A percentile compares a stretch with the other conserved stretches of the same genome.
Evolutionary conservation across 1,140 invertebrate genomes (phyloP).

Genomic region (Drosophila repletoides): DNA sequence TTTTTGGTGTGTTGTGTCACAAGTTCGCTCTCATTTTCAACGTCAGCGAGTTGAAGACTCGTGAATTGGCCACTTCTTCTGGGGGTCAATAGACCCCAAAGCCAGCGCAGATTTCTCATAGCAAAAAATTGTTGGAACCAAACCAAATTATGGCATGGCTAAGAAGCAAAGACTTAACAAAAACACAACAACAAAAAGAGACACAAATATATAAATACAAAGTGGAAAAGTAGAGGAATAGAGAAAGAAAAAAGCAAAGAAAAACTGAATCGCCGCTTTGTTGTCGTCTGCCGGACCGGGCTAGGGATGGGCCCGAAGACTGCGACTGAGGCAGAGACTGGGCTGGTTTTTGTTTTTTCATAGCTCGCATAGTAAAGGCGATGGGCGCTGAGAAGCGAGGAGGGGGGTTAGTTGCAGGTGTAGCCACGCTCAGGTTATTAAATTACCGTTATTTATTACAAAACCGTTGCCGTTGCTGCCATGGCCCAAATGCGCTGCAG

Average conservation of each 20-base stretch:
- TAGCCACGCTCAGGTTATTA: constrained; percentile 69
- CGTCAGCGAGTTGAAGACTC: constrained; percentile 18
- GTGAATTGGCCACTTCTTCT: constrained; percentile 9
- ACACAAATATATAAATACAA: constrained; percentile 8
- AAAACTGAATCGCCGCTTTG: constrained; percentile 51
- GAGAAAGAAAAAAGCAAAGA: constrained; percentile 13
- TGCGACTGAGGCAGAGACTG: not conserved
- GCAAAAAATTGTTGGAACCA: constrained; percentile 24
- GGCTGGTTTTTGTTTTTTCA: constrained; percentile 20
- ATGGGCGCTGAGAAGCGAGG: constrained; percentile 9
- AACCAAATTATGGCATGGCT: constrained; percentile 51
- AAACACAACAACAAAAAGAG: constrained; percentile 3
- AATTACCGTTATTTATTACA: constrained; percentile 78
- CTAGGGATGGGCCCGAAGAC: not conserved
- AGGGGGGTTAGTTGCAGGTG: constrained; percentile 49
- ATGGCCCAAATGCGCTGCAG: constrained; percentile 66
- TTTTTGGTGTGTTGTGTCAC: not conserved
- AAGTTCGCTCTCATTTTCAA: constrained; percentile 47
- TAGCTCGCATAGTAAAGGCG: constrained; percentile 9
- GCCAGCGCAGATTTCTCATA: constrained; percentile 39
- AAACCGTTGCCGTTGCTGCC: constrained; percentile 62
- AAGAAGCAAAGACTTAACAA: constrained; percentile 32
- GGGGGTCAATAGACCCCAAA: constrained; percentile 59
- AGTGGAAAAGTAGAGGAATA: constrained; percentile 5
- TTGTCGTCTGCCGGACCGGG: constrained; percentile 43